Evolutionary conservation across 2,113 vertebrate species (phyloP), one percentile per base, ranked within the genome.

Genomic region (Erinaceus europaeus): DNA sequence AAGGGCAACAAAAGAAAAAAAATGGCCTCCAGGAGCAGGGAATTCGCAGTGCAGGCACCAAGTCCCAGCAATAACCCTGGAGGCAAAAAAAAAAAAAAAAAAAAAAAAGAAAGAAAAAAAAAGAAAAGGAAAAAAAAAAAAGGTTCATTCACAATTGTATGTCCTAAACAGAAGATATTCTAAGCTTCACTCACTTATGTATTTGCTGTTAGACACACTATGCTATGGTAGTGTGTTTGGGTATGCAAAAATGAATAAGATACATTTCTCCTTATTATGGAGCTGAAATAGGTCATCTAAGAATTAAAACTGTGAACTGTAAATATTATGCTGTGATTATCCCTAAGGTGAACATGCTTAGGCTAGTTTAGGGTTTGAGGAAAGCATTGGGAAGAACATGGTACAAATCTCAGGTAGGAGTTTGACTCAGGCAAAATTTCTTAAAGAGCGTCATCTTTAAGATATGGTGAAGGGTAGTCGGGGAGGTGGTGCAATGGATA

Each of bases 311-410:
- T 78, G 53, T 78, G 50, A 82, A 32, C 67, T 75, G 0, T 20
- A 14, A 7, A 4, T 36, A 38, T 53, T 61, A 55, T 84, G 36
- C 18, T 82, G 46, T 50, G n/a, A 21, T 83, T 74, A 13, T n/a
- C 57, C 50, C 20, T 73, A 64, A n/a, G 40, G 48, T 77, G 21
- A 78, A 55, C 4, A 6, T 3, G 2, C 11, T 83, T 48, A 55
- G 55, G 50, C 36, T 82, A 85, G 59, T 4, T 17, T 23, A 69
- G 61, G 25, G 69, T n/a, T 55, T 75, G 52, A 90, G 38, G 27
- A 50, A 89, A 84, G 15, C 34, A 78, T 80, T 52, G 27, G n/a
- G 38, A 89, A 89, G 46, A 89, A 67, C 36, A 32, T 77, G 62
- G 59, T n/a, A 55, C 36, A 76, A 36, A 48, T 90, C 64, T 75